Evolutionary conservation across 1,140 invertebrate genomes (phyloP).

Genomic region (Drosophila bifasciata): DNA sequence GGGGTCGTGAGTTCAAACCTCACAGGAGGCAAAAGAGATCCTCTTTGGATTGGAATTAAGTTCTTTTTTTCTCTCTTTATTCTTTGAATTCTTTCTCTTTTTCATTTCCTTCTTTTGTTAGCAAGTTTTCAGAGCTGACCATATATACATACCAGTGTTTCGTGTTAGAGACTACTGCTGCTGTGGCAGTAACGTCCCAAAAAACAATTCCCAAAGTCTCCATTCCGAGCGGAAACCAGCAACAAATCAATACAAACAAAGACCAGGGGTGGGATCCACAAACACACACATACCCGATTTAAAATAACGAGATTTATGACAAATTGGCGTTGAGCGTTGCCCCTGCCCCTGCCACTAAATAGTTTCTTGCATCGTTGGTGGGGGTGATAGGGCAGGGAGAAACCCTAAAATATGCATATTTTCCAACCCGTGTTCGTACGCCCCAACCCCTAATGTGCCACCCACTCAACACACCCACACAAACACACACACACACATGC

Average conservation of each 20-base stretch:
- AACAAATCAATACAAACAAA: constrained; percentile 7
- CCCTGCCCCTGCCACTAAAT: constrained; percentile 49
- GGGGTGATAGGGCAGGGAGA: constrained; percentile 2
- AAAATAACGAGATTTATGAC: constrained; percentile 82
- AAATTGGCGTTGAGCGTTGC: constrained; percentile 62
- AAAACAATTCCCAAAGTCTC: constrained; percentile 21
- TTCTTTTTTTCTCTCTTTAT: no score
- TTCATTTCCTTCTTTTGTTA: not conserved
- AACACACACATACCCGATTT: constrained; percentile 44
- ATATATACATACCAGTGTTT: no score
- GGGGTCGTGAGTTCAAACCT: constrained; percentile 95
- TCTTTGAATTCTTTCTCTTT: not conserved
- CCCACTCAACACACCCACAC: not conserved
- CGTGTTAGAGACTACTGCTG: constrained; percentile 27
- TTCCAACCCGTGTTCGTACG: constrained; percentile 1
- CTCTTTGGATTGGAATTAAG: constrained; percentile 62
- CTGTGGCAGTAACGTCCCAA: constrained; percentile 48
- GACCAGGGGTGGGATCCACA: no score
- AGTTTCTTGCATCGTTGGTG: constrained; percentile 48
- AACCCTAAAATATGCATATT: constrained; percentile 70
- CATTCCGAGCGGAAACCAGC: constrained; percentile 33
- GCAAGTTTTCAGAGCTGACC: no score
- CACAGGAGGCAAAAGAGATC: constrained; percentile 89
- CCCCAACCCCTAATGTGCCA: constrained; percentile 12
- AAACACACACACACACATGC: no score